These are phyloP conservation scores for Geophilus truncorum DNA, from an alignment of 2,888 invertebrate species.

Conservation along the genomic window DNA sequence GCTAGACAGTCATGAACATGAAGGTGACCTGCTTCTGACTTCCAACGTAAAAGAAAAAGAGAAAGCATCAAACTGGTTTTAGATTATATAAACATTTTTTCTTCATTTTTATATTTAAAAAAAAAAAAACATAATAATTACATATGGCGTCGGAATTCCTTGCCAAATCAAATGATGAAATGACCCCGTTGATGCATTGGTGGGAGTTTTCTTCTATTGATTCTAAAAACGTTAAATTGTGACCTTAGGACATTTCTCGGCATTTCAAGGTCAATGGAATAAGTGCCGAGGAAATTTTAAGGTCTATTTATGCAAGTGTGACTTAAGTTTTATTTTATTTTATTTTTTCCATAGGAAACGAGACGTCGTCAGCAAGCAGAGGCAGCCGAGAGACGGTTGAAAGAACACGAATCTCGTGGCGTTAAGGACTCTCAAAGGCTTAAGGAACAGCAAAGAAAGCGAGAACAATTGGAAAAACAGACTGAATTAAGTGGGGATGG, in stretches of 20 bases:
- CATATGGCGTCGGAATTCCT: not conserved
- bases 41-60: not conserved
- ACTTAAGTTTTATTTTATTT: not conserved
- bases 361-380: conserved; percentile 3
- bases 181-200: no score
- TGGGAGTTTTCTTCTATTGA: no score
- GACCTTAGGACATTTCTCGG: no score
- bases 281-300: no score
- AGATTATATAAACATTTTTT: not conserved
- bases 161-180: no score
- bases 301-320: no score
- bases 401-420: conserved; percentile 20
- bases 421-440: conserved; percentile 3
- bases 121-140: no score
- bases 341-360: conserved; percentile 22
- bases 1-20: not conserved
- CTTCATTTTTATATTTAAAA: not conserved
- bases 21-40: conserved; percentile 8
- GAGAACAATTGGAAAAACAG: conserved; percentile 5
- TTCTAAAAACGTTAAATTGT: no score
- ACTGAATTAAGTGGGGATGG: not conserved
- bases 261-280: no score
- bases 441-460: not conserved
- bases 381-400: conserved; percentile 28
- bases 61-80: not conserved